phyloP scores from a whole-genome alignment of 2,113 vertebrate species.

The Suricata suricatta region DNA sequence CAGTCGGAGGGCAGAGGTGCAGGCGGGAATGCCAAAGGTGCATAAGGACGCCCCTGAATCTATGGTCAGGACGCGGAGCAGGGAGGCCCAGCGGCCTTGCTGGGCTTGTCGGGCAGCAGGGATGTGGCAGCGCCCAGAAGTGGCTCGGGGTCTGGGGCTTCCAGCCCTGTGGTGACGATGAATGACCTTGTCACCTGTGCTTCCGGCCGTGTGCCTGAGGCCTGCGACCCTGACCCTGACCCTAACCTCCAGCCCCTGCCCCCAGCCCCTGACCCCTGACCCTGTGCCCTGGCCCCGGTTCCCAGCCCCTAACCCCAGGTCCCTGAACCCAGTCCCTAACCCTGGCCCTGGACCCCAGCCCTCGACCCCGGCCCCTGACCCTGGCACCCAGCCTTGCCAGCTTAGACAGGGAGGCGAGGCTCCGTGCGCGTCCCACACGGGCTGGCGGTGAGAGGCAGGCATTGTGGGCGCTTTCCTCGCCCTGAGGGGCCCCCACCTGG shows the following conservation, averaged over 20 bases:
- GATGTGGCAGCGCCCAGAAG: background rate
- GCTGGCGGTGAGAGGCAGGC: background rate
- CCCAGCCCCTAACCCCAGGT: too few relatives aligned
- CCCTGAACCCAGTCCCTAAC: background rate
- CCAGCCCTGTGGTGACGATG: fast-evolving
- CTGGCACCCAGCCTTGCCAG: background rate
- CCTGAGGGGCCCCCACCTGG: fast-evolving
- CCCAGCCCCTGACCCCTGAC: background rate
- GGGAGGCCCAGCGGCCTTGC: fast-evolving
- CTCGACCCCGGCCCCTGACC: background rate
- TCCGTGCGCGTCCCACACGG: fast-evolving
- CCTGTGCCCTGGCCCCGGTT: background rate
- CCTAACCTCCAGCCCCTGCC: background rate
- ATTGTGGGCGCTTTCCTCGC: background rate
- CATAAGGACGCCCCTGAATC: fast-evolving
- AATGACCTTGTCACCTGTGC: fast-evolving
- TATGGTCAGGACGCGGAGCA: fast-evolving
- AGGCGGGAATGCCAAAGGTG: fast-evolving
- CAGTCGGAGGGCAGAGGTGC: fast-evolving
- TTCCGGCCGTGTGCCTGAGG: fast-evolving
- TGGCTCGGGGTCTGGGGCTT: background rate
- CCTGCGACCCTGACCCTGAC: background rate
- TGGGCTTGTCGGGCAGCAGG: fast-evolving
- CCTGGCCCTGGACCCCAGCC: background rate
- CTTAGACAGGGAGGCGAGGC: background rate